Conservation (phyloP, 2,888 invertebrate species). For the Papilio gigon region DNA sequence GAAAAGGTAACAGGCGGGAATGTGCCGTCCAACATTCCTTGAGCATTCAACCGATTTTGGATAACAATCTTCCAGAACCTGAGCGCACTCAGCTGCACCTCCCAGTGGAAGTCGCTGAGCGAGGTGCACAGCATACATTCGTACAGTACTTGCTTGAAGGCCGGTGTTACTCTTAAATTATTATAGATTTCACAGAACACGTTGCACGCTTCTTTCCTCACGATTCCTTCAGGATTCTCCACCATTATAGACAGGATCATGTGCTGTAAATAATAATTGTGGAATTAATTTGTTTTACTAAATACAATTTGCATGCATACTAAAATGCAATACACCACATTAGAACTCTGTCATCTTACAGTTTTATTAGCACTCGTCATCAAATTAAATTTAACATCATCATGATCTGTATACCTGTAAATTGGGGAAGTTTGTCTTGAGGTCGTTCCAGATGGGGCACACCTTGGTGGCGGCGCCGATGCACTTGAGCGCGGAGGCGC, state of each 20-base stretch:
- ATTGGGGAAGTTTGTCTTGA: conserved; percentile 78
- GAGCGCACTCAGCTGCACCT: conserved; percentile 88
- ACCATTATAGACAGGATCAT: conserved; percentile 71
- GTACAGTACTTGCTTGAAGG: conserved; percentile 81
- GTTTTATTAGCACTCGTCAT: too few relatives aligned
- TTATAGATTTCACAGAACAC: conserved; percentile 86
- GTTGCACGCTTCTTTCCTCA: conserved; percentile 87
- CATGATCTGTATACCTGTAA: conserved; percentile 84
- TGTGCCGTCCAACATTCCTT: conserved; percentile 92
- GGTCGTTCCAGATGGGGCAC: conserved; percentile 85
- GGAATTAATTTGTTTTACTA: background rate
- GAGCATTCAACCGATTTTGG: conserved; percentile 84
- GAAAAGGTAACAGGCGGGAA: conserved; percentile 92
- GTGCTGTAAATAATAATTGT: conserved; percentile 28
- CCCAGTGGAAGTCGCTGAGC: conserved; percentile 90
- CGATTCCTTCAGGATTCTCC: conserved; percentile 89
- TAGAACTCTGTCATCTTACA: too few relatives aligned
- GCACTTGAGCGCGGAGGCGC: conserved; percentile 88
- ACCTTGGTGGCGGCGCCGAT: conserved; percentile 86
- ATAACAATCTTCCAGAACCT: conserved; percentile 88
- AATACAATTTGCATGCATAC: too few relatives aligned
- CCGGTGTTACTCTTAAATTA: conserved; percentile 82
- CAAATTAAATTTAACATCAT: too few relatives aligned
- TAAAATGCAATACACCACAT: too few relatives aligned
- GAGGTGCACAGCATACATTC: conserved; percentile 86